Evolutionary conservation across 2,888 invertebrate species (phyloP).

Genomic region (Chrysomela aeneicollis): DNA sequence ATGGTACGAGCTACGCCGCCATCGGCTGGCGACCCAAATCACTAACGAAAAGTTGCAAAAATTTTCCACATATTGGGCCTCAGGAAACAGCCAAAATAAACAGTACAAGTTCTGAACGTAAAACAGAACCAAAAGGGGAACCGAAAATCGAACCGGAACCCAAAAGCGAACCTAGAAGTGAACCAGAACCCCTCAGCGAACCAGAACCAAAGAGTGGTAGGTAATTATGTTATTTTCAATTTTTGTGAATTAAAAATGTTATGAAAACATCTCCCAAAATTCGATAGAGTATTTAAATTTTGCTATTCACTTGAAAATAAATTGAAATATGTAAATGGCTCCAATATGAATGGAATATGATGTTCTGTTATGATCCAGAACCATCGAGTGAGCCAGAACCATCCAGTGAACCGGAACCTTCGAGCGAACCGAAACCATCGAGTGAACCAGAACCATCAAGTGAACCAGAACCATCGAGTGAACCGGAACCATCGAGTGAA

Average conservation of each 20-base stretch:
- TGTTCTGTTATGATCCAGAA: conserved; percentile 60
- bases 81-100: conserved; percentile 50
- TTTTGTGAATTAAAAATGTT: too few relatives aligned
- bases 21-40: conserved; percentile 91
- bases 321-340: too few relatives aligned
- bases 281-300: too few relatives aligned
- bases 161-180: conserved; percentile 59
- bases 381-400: conserved; percentile 59
- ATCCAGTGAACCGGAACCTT: conserved; percentile 51
- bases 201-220: conserved; percentile 56
- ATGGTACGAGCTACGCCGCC: conserved; percentile 86
- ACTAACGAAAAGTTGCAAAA: conserved; percentile 78
- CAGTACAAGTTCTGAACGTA: background rate
- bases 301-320: too few relatives aligned
- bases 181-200: conserved; percentile 59
- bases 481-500: conserved; percentile 57
- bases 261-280: too few relatives aligned
- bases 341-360: too few relatives aligned
- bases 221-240: too few relatives aligned
- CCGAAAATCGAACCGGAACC: conserved; percentile 59
- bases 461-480: conserved; percentile 60
- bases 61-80: conserved; percentile 75
- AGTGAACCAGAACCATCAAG: conserved; percentile 59
- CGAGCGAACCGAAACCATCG: conserved; percentile 42
- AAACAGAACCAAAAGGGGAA: conserved; percentile 59